These are phyloP conservation scores for Somateria mollissima DNA, from an alignment of 2,797 vertebrate species.

Conservation along the genomic window DNA sequence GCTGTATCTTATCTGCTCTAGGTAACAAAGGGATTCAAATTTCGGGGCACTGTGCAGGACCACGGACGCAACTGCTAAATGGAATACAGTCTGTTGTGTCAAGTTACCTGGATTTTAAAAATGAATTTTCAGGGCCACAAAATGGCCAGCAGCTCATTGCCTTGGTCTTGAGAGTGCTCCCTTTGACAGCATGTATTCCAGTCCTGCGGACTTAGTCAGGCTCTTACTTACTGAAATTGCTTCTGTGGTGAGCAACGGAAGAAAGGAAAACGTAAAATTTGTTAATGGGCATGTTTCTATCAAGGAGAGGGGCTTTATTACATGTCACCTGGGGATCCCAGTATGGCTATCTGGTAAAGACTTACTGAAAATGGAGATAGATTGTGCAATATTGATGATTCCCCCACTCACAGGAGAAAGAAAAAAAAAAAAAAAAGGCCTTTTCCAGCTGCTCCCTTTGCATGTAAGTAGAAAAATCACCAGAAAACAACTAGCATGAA, in stretches of 20 bases:
- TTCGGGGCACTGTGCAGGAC: background rate
- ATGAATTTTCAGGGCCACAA: background rate
- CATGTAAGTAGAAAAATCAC: background rate
- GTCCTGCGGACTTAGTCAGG: conserved; percentile 20
- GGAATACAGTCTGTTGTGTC: background rate
- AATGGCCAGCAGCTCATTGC: conserved; percentile 15
- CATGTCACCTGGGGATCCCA: conserved; percentile 46
- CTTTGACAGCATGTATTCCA: background rate
- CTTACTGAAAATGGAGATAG: conserved; percentile 49
- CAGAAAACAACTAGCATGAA: background rate
- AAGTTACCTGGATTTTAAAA: background rate
- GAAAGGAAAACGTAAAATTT: conserved; percentile 60
- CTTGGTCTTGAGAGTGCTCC: background rate
- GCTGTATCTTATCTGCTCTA: conserved; percentile 52
- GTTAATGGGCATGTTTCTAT: conserved; percentile 54
- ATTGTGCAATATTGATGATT: conserved; percentile 44
- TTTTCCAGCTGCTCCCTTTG: background rate
- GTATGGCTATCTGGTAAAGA: conserved; percentile 24
- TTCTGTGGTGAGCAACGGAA: conserved; percentile 59
- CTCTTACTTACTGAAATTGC: conserved; percentile 48
- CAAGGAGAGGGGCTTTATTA: conserved; percentile 42
- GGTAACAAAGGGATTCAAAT: conserved; percentile 58
- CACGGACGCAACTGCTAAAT: background rate
- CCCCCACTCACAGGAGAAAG: background rate
- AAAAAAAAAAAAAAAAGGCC: background rate